Conservation (phyloP, 2,888 invertebrate genomes). For the Sesia apiformis region DNA sequence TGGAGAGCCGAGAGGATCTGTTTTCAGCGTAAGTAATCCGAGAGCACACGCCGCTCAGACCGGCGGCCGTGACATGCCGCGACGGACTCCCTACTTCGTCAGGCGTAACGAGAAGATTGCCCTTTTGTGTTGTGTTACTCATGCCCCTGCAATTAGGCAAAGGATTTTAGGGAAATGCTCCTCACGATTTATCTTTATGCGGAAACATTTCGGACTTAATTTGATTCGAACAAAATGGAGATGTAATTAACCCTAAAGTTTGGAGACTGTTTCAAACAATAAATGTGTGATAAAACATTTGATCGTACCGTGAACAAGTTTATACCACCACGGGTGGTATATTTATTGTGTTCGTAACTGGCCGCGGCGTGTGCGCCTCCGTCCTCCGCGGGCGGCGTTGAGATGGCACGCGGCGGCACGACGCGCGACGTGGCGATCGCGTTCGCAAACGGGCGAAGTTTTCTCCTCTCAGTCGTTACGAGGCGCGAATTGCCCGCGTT, state of each 20-base stretch:
- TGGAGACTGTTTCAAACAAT: too few species aligned
- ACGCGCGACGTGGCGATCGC: constrained; percentile 36
- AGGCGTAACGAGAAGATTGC: constrained; percentile 28
- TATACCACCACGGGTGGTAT: too few species aligned
- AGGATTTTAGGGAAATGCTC: constrained; percentile 12
- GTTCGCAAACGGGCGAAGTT: constrained; percentile 64
- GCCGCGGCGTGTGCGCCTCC: too few species aligned
- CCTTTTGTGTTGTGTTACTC: constrained; percentile 23
- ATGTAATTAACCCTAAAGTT: too few species aligned
- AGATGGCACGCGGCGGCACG: too few species aligned
- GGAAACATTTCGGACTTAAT: neutral
- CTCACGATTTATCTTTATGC: neutral
- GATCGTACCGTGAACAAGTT: too few species aligned
- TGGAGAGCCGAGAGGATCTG: constrained; percentile 26
- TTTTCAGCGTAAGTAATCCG: constrained; percentile 28
- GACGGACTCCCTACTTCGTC: constrained; percentile 20
- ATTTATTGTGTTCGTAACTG: too few species aligned
- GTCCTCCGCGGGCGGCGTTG: too few species aligned
- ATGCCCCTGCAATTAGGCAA: constrained; percentile 27
- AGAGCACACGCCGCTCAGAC: constrained; percentile 5
- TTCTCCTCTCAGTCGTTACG: constrained; percentile 67
- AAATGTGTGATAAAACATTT: too few species aligned
- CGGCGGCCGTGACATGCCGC: constrained; percentile 4
- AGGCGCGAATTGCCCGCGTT: constrained; percentile 72
- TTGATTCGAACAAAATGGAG: neutral